phyloP scores from a whole-genome alignment of 2,113 vertebrate genomes.

The Corythaeola cristata region DNA sequence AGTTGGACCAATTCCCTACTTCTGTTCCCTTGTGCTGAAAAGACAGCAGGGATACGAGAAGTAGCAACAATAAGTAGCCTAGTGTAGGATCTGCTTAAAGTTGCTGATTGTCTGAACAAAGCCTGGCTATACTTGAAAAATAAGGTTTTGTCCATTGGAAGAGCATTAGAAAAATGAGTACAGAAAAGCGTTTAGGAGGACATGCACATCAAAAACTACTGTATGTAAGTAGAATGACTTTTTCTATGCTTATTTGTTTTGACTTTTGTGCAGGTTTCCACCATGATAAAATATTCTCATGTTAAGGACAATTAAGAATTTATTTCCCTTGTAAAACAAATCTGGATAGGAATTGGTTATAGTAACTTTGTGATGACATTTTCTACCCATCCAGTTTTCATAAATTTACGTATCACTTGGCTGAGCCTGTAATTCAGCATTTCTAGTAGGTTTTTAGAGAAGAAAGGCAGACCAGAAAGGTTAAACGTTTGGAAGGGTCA shows the following conservation, averaged over 20 bases:
- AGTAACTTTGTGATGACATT: background rate
- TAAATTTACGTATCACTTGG: background rate
- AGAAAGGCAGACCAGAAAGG: background rate
- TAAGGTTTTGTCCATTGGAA: background rate
- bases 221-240: background rate
- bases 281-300: background rate
- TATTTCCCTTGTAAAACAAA: background rate
- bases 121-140: background rate
- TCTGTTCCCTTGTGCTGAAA: background rate
- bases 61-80: background rate
- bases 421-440: background rate
- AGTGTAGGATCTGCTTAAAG: background rate
- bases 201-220: background rate
- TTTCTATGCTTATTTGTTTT: background rate
- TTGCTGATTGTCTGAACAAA: background rate
- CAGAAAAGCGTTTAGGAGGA: background rate
- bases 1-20: background rate
- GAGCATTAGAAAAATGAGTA: background rate
- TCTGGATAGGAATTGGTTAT: background rate
- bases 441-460: background rate
- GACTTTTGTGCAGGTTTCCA: background rate
- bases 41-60: fast-evolving
- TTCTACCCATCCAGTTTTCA: background rate
- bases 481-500: background rate
- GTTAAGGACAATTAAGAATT: background rate